Evolutionary conservation across 2,888 invertebrate genomes (phyloP).

Genomic region (Xanthorhoe designata): DNA sequence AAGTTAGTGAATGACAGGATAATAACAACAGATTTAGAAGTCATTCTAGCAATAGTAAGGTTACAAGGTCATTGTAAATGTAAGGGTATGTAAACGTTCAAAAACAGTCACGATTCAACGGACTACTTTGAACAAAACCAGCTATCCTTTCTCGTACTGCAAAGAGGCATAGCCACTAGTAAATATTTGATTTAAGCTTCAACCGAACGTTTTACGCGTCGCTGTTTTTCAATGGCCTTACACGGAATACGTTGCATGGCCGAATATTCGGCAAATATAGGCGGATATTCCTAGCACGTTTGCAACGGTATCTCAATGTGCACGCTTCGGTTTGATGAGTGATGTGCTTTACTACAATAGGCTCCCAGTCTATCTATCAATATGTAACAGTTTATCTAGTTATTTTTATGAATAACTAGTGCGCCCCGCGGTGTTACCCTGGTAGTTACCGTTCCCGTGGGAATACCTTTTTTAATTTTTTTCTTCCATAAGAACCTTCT

Average conservation of each 20-base stretch:
- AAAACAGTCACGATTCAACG: neutral
- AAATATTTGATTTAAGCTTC: constrained; percentile 54
- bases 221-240: constrained; percentile 49
- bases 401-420: too few species aligned
- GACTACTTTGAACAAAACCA: neutral
- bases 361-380: too few species aligned
- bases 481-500: too few species aligned
- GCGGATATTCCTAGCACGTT: constrained; percentile 14
- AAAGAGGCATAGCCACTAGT: constrained; percentile 33
- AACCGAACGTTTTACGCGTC: constrained; percentile 42
- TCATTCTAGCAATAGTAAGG: too few species aligned
- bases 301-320: constrained; percentile 1
- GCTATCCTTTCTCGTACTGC: neutral
- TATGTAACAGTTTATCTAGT: too few species aligned
- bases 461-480: too few species aligned
- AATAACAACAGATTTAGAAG: too few species aligned
- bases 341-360: constrained; percentile 7
- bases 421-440: too few species aligned
- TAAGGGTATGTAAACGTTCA: too few species aligned
- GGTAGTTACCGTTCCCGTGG: too few species aligned
- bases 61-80: too few species aligned
- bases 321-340: constrained; percentile 9
- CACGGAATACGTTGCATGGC: constrained; percentile 21
- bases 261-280: constrained; percentile 12
- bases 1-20: too few species aligned